Evolutionary conservation across 2,113 vertebrate species (phyloP).

Genomic region (Nansenia antarctica): DNA sequence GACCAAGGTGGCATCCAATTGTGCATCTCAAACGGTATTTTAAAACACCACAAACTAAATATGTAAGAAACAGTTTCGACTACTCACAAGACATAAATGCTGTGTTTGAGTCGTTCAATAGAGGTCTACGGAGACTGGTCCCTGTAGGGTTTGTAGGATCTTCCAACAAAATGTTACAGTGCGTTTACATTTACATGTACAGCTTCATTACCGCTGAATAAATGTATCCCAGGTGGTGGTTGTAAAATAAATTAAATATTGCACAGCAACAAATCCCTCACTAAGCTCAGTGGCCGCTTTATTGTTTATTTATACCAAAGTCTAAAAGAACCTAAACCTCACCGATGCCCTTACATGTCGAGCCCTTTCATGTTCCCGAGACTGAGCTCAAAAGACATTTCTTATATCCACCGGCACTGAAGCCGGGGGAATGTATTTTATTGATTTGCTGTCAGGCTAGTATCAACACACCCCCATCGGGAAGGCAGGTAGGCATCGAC

Average conservation of each 20-base stretch:
- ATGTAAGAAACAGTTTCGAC: neutral
- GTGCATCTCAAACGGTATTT: no score
- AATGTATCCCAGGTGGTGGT: conserved; percentile 35
- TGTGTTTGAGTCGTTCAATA: neutral
- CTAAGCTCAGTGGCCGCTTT: conserved; percentile 52
- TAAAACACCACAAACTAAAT: no score
- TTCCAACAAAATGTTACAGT: neutral
- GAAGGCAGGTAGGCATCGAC: conserved; percentile 37
- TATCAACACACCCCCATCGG: conserved; percentile 49
- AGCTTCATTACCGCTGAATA: conserved; percentile 52
- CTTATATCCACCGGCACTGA: conserved; percentile 48
- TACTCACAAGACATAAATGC: no score
- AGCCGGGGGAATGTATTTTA: conserved; percentile 57
- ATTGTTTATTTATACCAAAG: conserved; percentile 61
- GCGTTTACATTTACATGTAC: no score
- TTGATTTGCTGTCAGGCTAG: conserved; percentile 67
- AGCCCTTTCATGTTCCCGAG: conserved; percentile 56
- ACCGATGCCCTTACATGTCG: conserved; percentile 46
- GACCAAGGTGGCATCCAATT: no score
- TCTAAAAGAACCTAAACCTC: conserved; percentile 58
- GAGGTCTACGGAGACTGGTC: neutral
- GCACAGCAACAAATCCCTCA: conserved; percentile 43
- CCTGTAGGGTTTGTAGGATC: neutral
- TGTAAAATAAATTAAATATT: conserved; percentile 52
- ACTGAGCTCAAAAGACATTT: conserved; percentile 55